These are phyloP conservation scores for Diarsia brunnea DNA, from an alignment of 2,888 invertebrate genomes.

Conservation along the genomic window DNA sequence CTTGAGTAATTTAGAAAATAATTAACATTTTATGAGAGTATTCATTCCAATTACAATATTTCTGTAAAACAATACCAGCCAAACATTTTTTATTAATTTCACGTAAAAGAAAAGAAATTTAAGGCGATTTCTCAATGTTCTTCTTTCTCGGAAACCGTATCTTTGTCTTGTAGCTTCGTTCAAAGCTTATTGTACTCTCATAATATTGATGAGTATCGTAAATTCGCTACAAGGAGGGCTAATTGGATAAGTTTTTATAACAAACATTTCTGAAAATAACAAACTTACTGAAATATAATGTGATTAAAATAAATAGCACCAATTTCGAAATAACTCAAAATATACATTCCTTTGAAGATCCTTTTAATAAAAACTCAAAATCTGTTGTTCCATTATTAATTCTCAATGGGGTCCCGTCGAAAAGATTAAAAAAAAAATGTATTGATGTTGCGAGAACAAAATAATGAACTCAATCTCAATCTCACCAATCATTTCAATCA, in stretches of 20 bases:
- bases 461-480: constrained; percentile 34
- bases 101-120: constrained; percentile 20
- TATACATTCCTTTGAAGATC: neutral
- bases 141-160: constrained; percentile 28
- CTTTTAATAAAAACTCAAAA: neutral
- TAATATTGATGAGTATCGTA: neutral
- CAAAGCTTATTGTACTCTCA: constrained; percentile 25
- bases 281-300: neutral
- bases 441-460: constrained; percentile 1
- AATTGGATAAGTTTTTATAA: constrained; percentile 13
- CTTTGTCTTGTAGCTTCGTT: constrained; percentile 21
- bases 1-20: neutral
- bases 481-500: constrained; percentile 24
- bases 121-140: neutral
- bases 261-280: neutral
- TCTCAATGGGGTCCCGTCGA: neutral
- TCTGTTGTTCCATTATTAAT: neutral
- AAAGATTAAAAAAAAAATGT: constrained; percentile 6
- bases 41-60: neutral
- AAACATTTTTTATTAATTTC: constrained; percentile 17
- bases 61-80: neutral
- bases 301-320: neutral
- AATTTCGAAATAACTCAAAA: neutral
- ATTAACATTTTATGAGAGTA: neutral
- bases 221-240: neutral